phyloP scores from a whole-genome alignment of 2,888 invertebrate genomes.

The Seira musarum region DNA sequence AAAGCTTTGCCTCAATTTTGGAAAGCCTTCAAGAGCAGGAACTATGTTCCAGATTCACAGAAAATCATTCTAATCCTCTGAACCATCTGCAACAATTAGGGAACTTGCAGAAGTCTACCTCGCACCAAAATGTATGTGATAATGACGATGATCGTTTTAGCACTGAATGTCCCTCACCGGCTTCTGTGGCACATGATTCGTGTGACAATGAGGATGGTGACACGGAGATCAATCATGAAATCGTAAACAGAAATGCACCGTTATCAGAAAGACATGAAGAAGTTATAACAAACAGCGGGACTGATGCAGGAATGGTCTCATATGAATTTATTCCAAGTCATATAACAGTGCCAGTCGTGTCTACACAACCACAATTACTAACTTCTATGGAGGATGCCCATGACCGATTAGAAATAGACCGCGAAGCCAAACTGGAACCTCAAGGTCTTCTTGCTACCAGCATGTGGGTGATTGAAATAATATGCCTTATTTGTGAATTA shows the following conservation, averaged over 20 bases:
- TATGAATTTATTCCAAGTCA: neutral
- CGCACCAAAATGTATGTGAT: neutral
- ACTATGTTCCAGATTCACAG: neutral
- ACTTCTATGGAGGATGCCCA: neutral
- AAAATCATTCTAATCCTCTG: neutral
- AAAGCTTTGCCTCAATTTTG: neutral
- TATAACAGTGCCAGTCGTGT: neutral
- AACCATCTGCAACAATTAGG: neutral
- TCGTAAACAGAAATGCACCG: neutral
- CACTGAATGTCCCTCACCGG: conserved; percentile 32
- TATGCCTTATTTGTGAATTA: neutral
- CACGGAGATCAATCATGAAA: conserved; percentile 15
- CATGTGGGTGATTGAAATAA: neutral
- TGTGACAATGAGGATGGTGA: conserved; percentile 16
- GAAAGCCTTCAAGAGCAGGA: neutral
- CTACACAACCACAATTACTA: neutral
- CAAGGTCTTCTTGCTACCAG: neutral
- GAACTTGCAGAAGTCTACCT: neutral
- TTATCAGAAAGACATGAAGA: neutral
- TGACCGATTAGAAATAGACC: neutral
- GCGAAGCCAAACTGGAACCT: neutral
- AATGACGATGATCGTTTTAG: neutral
- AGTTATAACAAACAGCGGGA: neutral
- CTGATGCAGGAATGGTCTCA: neutral
- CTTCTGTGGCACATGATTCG: neutral